Percentiles rank a stretch among this genome's conserved stretches.
These are phyloP conservation scores for Okamejei kenojei DNA, from an alignment of 2,797 vertebrate species.

Conservation along the genomic window DNA sequence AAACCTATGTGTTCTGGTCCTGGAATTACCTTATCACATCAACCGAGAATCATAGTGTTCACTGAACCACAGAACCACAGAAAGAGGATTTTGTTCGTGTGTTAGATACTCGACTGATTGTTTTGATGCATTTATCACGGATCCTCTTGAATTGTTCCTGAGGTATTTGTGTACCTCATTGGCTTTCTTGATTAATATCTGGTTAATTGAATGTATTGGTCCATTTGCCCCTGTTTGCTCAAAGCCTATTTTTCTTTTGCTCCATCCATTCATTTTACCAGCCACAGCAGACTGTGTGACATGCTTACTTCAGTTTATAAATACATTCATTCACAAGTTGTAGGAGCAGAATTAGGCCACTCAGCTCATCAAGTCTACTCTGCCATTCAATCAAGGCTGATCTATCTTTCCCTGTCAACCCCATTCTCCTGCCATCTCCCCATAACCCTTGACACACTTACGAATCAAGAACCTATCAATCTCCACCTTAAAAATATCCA, in stretches of 20 bases:
- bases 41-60: background rate
- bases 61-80: background rate
- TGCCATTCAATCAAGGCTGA: too few relatives aligned
- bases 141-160: background rate
- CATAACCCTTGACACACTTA: too few relatives aligned
- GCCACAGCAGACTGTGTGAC: background rate
- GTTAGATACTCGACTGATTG: background rate
- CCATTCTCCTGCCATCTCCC: too few relatives aligned
- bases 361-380: too few relatives aligned
- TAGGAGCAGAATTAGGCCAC: too few relatives aligned
- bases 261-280: background rate
- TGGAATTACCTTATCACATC: background rate
- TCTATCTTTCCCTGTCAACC: too few relatives aligned
- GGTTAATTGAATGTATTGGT: background rate
- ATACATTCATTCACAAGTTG: too few relatives aligned
- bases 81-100: background rate
- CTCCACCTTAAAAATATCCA: too few relatives aligned
- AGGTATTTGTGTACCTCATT: background rate
- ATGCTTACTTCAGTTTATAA: background rate
- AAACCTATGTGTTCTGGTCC: too few relatives aligned
- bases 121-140: background rate
- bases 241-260: background rate
- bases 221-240: background rate
- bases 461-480: too few relatives aligned
- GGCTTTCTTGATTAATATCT: background rate